These are phyloP conservation scores for Collichthys lucidus DNA, from an alignment of 2,113 vertebrate genomes.

Conservation along the genomic window DNA sequence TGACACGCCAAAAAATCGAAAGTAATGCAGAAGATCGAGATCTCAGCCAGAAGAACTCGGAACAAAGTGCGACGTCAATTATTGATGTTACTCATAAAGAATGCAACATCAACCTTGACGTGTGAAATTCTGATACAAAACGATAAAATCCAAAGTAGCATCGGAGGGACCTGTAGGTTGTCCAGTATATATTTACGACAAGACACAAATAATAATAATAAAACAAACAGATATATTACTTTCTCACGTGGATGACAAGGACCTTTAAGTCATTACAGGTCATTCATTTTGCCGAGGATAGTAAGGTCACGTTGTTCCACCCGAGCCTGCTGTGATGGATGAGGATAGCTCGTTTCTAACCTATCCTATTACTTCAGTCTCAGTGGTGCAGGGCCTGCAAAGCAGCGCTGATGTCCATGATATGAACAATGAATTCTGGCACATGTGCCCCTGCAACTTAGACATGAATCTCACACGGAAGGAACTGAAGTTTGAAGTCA, in stretches of 20 bases:
- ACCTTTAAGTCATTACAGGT: conserved; percentile 24
- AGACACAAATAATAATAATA: background rate
- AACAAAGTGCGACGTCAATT: background rate
- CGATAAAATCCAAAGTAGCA: background rate
- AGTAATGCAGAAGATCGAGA: background rate
- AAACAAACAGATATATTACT: conserved; percentile 1
- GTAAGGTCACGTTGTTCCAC: conserved; percentile 26
- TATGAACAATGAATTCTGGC: conserved; percentile 3
- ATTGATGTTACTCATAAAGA: background rate
- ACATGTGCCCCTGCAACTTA: conserved; percentile 5
- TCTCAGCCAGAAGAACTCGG: background rate
- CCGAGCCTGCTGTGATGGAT: conserved; percentile 38
- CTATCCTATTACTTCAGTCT: conserved; percentile 21
- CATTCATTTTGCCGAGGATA: conserved; percentile 19
- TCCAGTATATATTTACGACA: background rate
- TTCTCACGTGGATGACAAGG: conserved; percentile 18
- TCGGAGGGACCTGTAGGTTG: background rate
- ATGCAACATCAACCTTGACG: background rate
- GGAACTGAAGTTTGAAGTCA: background rate
- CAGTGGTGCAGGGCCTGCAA: background rate
- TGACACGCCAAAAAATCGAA: background rate
- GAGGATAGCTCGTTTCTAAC: conserved; percentile 37
- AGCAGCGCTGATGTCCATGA: background rate
- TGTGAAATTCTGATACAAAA: conserved; percentile 5
- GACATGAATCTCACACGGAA: background rate